Evolutionary conservation across 2,888 invertebrate species (phyloP).

Genomic region (Cataglyphis rosenhaueri): DNA sequence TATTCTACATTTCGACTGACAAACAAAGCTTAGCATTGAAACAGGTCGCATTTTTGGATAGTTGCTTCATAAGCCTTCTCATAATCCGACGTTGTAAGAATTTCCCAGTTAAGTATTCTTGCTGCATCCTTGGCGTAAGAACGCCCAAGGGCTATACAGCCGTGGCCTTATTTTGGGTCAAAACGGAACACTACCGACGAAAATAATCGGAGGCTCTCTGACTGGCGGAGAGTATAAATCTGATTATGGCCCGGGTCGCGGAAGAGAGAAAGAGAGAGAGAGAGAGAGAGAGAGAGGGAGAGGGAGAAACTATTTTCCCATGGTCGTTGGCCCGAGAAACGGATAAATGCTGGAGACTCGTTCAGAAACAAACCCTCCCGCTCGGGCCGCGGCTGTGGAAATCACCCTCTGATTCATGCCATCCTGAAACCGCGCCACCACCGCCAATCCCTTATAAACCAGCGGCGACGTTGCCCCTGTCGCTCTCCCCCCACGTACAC

Average conservation of each 20-base stretch:
- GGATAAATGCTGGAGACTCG: slow-evolving; percentile 74
- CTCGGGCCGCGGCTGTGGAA: slow-evolving; percentile 48
- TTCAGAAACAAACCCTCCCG: slow-evolving; percentile 71
- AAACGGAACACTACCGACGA: slow-evolving; percentile 44
- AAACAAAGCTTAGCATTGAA: background rate
- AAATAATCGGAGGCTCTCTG: slow-evolving; percentile 69
- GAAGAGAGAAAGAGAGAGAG: slow-evolving; percentile 41
- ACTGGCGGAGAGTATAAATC: slow-evolving; percentile 71
- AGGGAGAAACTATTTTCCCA: slow-evolving; percentile 67
- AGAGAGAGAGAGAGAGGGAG: slow-evolving; percentile 40
- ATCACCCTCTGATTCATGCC: slow-evolving; percentile 68
- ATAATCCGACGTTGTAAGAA: background rate
- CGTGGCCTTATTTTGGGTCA: slow-evolving; percentile 16
- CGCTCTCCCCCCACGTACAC: background rate
- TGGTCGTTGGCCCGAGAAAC: slow-evolving; percentile 73
- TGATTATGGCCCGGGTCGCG: slow-evolving; percentile 67
- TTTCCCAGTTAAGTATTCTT: slow-evolving; percentile 12
- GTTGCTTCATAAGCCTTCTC: background rate
- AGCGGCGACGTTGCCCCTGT: slow-evolving; percentile 21
- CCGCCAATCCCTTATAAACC: slow-evolving; percentile 56
- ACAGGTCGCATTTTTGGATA: background rate
- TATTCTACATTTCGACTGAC: background rate
- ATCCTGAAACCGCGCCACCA: slow-evolving; percentile 62
- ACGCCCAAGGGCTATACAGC: background rate
- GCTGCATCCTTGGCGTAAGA: background rate